Evolutionary conservation across 2,113 vertebrate genomes (phyloP), one percentile per base, ranked within the genome.

Genomic region (Nettapus auritus): DNA sequence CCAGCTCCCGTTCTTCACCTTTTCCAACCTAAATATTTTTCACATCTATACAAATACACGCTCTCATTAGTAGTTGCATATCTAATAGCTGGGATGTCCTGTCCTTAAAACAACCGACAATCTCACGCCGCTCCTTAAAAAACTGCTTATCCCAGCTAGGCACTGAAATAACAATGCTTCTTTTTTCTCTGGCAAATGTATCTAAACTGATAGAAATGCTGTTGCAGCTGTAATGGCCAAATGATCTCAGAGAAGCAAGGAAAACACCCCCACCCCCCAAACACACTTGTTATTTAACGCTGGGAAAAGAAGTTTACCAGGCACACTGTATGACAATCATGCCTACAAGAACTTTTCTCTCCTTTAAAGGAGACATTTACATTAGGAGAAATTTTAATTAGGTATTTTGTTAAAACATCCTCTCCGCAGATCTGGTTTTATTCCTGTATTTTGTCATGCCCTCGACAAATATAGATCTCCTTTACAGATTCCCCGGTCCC

Each of bases 181-280:
- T 82, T 84, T 95, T 88, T 88, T 64, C 50, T 64, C 62, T 76
- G 20, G 63, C 63, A 68, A 91, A 91, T 40, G 40, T 79, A 83
- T 92, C 78, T 52, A 59, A 94, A 67, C 79, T 13, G 73, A 60
- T 52, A 70, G 55, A 48, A 88, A 93, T 55, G 82, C 70, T 93
- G 60, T 40, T 92, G 95, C 95, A 97, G 94, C 94, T 96, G 94
- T 96, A 95, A 94, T 3, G 7, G 53, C 44, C 85, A 79, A 91
- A 93, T 88, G 95, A 96, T 62, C 66, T 88, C 95, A 93, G 90
- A 76, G 34, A 56, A 53, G 10, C 74, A 53, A 66, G 11, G 48
- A 87, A 95, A 93, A 95, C 84, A 88, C 52, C 10, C 78, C 68
- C 69, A 63, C 74, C 52, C 1, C 0, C 76, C 80, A 3, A 89